Evolutionary conservation across 2,113 vertebrate species (phyloP), one percentile per base, ranked within the genome.

Genomic region (Equus przewalskii): DNA sequence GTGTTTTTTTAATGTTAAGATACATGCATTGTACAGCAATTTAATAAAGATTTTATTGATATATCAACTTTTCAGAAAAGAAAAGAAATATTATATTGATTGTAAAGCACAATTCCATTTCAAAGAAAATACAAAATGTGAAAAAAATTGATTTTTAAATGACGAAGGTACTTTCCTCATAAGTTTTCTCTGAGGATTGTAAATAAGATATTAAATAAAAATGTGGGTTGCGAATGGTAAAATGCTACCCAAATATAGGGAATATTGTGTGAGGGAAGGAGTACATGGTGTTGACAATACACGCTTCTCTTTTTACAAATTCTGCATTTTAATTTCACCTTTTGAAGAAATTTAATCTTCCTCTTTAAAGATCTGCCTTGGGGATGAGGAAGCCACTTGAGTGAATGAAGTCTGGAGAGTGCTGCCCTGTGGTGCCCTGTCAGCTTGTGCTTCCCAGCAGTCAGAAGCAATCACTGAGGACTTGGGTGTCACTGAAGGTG

Each of bases 291-390:
- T 44, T 36, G 13, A 76, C 58, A 89, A 21, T 36, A 2, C 24
- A 16, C 94, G 10, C 22, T 92, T 79, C 19, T 70, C 36, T 62
- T 94, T 89, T 81, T 70, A 1, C 18, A 94, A 81, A 90, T 87
- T 83, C 49, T 94, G 11, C 49, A 64, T 94, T 75, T 94, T 92
- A 69, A 84, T 69, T 94, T 88, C 65, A 65, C 24, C 14, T 94
- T 80, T 92, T 96, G 72, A 89, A 89, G 56, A 94, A 94, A 46
- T 78, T 76, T 51, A 82, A 82, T 73, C 11, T 92, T 65, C 8
- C 11, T 33, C 86, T 89, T 92, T 30, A 70, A 75, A 58, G 24
- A 54, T 19, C 11, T 94, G 12, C 49, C n/a, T 64, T 78, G 7
- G 33, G 54, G 51, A 21, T 89, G 12, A 75, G 51, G 26, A 81